Evolutionary conservation across 1,140 invertebrate genomes (phyloP).

Genomic region (Ylistrum balloti): DNA sequence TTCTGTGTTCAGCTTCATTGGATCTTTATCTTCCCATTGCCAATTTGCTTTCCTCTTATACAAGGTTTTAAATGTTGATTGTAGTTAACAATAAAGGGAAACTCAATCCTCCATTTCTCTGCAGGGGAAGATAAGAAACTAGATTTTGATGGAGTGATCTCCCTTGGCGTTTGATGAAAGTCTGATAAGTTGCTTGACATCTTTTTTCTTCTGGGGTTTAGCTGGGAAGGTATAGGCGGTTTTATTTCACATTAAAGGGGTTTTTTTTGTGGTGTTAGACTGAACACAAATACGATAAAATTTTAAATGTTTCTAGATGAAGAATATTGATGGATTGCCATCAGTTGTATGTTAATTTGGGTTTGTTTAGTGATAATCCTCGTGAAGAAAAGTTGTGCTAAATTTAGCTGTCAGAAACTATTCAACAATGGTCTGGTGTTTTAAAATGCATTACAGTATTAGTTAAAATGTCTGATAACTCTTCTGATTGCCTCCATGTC

Average conservation of each 20-base stretch:
- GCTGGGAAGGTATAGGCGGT: neutral
- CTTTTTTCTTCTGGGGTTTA: neutral
- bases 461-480: no score
- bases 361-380: no score
- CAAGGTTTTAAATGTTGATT: conserved; percentile 13
- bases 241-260: neutral
- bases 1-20: neutral
- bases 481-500: no score
- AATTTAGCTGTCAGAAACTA: no score
- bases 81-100: neutral
- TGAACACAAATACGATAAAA: neutral
- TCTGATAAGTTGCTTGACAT: neutral
- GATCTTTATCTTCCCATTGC: neutral
- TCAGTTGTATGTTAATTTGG: neutral
- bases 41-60: conserved; percentile 26
- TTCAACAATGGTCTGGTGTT: no score
- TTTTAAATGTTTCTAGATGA: neutral
- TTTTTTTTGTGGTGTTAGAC: neutral
- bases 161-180: neutral
- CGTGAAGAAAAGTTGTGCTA: no score
- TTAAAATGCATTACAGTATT: no score
- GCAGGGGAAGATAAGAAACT: conserved; percentile 12
- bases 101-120: neutral
- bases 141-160: conserved; percentile 26
- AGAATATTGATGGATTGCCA: neutral